These are phyloP conservation scores for Hyppa rectilinea DNA, from an alignment of 2,888 invertebrate species.

Conservation along the genomic window DNA sequence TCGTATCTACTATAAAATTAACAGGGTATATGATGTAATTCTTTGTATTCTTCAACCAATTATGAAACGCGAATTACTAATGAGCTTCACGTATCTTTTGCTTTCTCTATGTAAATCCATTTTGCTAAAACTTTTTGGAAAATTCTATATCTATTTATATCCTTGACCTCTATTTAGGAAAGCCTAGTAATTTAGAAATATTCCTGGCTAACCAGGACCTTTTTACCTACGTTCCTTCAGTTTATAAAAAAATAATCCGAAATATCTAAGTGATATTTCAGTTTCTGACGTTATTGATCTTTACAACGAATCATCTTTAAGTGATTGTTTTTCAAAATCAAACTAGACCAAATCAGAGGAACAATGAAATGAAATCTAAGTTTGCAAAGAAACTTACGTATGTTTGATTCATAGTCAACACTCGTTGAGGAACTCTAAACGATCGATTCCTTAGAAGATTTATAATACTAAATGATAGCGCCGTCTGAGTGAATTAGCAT, in stretches of 20 bases:
- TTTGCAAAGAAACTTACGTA: neutral
- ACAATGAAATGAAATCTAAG: neutral
- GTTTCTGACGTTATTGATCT: neutral
- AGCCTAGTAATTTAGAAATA: neutral
- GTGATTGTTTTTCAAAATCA: neutral
- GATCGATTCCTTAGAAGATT: constrained; percentile 78
- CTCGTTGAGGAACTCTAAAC: constrained; percentile 64
- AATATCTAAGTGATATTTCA: neutral
- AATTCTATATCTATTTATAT: constrained; percentile 2
- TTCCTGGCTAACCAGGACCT: neutral
- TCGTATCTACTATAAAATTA: neutral
- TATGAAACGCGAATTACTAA: constrained; percentile 27
- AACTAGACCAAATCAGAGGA: neutral
- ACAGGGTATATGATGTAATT: neutral
- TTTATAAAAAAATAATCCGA: neutral
- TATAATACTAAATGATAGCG: constrained; percentile 81
- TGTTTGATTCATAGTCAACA: constrained; percentile 23
- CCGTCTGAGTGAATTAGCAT: constrained; percentile 84
- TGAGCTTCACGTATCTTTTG: constrained; percentile 11
- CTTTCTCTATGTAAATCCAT: constrained; percentile 34
- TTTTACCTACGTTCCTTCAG: neutral
- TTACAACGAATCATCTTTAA: neutral
- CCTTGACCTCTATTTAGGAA: constrained; percentile 1
- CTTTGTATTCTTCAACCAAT: constrained; percentile 17
- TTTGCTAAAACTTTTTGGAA: constrained; percentile 13